Evolutionary conservation across 2,888 invertebrate genomes (phyloP).

Genomic region (Agapetus fuscipes): DNA sequence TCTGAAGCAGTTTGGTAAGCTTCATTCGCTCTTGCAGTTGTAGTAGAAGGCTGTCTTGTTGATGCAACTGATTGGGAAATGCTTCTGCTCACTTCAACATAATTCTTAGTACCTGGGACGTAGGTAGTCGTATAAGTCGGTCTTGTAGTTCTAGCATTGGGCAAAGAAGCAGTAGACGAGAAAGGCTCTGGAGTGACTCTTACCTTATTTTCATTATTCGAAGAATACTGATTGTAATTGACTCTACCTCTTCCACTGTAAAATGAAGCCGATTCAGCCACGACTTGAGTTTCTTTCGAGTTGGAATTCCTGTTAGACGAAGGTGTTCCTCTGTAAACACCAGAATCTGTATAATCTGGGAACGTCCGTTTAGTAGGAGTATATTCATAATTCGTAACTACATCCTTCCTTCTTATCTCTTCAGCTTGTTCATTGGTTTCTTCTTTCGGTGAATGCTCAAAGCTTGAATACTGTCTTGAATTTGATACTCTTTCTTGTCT

Average conservation of each 20-base stretch:
- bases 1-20: slow-evolving; percentile 14
- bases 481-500: slow-evolving; percentile 24
- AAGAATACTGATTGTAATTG: slow-evolving; percentile 11
- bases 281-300: slow-evolving; percentile 56
- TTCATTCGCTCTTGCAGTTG: slow-evolving; percentile 22
- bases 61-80: slow-evolving; percentile 23
- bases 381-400: slow-evolving; percentile 38
- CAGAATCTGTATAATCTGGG: slow-evolving; percentile 32
- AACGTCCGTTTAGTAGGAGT: slow-evolving; percentile 30
- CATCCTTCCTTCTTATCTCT: slow-evolving; percentile 36
- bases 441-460: slow-evolving; percentile 12
- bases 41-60: slow-evolving; percentile 6
- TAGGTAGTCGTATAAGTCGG: slow-evolving; percentile 36
- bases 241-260: slow-evolving; percentile 34
- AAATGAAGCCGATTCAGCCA: slow-evolving; percentile 71
- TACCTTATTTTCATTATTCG: slow-evolving; percentile 8
- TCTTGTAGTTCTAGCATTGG: slow-evolving; percentile 29
- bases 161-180: slow-evolving; percentile 11
- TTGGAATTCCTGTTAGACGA: slow-evolving; percentile 35
- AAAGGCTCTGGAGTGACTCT: slow-evolving; percentile 9
- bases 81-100: slow-evolving; percentile 24
- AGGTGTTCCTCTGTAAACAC: slow-evolving; percentile 31
- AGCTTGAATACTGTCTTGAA: slow-evolving; percentile 17
- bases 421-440: slow-evolving; percentile 24
- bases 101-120: slow-evolving; percentile 25